Evolutionary conservation across 1,140 invertebrate species (phyloP), one percentile per base, ranked within the genome.

Genomic region (Coptotermes formosanus): DNA sequence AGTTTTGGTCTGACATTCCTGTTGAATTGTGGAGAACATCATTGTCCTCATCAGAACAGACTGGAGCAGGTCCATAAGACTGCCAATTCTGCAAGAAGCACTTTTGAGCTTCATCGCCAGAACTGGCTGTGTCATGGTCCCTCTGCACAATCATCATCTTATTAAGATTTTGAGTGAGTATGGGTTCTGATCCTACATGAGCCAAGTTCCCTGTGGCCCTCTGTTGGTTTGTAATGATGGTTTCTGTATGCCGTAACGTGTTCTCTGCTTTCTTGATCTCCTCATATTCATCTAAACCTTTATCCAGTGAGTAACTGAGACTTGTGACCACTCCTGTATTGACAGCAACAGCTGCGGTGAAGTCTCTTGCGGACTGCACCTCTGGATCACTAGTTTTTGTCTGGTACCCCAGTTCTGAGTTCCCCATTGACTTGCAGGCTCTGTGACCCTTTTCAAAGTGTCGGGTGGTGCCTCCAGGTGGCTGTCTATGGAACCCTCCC

Each of bases 291-390:
- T 93, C 90, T 8, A 93, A 86, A 16, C 92, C 92, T 86, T 92
- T 92, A 88, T 93, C 92, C 19, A 93, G 87, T 3, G 92, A 93
- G 43, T 90, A 92, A 19, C 92, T 90, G 7, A 93, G 64, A n/a
- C 44, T 84, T 2, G 64, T 30, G 12, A 85, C 45, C n/a, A 32
- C 55, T 14, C 32, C 32, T 9, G 6, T 30, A 59, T 23, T 32
- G 23, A 43, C 45, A 69, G 12, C 25, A 14, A 30, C 69, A 32
- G 48, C 4, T 6, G 32, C 85, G 30, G 85, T 25, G 25, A 38
- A 38, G 21, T n/a, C 38, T 14, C 82, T 82, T 0, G 64, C 81
- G 32, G 88, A 87, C 21, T 87, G 85, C 84, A 88, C 87, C 23
- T 88, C 88, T 16, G 55, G 75, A 59, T 88, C 85, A 44, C 83